Conservation (phyloP, 2,113 vertebrate species). For the Phrynocephalus versicolor region DNA sequence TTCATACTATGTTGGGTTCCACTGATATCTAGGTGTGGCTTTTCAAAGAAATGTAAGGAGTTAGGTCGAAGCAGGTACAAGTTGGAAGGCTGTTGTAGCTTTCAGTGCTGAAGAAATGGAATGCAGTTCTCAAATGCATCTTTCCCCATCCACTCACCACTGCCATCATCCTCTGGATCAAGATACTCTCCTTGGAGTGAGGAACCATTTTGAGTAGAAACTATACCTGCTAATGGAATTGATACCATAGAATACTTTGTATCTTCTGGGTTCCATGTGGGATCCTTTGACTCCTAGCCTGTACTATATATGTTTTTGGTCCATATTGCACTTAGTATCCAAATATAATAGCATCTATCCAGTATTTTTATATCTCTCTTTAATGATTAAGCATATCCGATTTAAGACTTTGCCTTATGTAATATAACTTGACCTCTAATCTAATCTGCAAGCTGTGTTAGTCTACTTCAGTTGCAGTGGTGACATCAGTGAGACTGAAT, state of each 20-base stretch:
- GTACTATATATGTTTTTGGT: background rate
- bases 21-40: background rate
- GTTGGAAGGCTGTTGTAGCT: background rate
- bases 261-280: background rate
- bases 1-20: background rate
- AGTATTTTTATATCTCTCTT: background rate
- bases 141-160: background rate
- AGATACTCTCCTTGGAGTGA: background rate
- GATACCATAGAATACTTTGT: background rate
- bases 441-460: background rate
- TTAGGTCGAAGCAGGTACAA: no score
- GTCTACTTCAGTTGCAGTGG: background rate
- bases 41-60: background rate
- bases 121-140: background rate
- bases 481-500: background rate
- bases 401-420: background rate
- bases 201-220: background rate
- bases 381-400: background rate
- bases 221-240: background rate
- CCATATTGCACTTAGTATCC: background rate
- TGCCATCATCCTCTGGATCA: background rate
- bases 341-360: background rate
- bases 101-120: background rate
- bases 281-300: background rate
- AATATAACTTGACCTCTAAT: background rate